phyloP scores from a whole-genome alignment of 2,888 invertebrate species.

The Chromoteleia sp. region DNA sequence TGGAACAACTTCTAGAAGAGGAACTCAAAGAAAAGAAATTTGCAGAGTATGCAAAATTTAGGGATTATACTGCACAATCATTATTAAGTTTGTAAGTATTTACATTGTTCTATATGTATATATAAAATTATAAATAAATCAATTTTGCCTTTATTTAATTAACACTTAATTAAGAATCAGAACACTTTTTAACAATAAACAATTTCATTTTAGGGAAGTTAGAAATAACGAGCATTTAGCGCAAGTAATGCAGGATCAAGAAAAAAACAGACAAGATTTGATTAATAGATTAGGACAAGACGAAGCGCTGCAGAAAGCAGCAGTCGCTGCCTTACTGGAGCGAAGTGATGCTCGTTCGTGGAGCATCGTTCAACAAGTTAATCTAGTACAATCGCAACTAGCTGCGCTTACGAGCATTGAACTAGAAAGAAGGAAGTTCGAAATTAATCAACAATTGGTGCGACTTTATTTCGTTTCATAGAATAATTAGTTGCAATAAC shows the following conservation, averaged over 20 bases:
- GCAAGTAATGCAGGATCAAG: constrained; percentile 87
- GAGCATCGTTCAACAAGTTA: constrained; percentile 91
- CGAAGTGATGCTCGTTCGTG: constrained; percentile 91
- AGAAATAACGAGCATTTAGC: constrained; percentile 87
- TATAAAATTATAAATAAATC: too few species aligned
- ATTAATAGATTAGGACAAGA: constrained; percentile 88
- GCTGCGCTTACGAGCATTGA: constrained; percentile 90
- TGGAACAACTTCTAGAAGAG: constrained; percentile 90
- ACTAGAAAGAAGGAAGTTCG: constrained; percentile 89
- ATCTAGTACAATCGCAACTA: constrained; percentile 89
- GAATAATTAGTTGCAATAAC: too few species aligned
- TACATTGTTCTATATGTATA: too few species aligned
- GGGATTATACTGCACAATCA: constrained; percentile 86
- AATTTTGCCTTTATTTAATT: too few species aligned
- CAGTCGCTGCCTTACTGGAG: constrained; percentile 90
- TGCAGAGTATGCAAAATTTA: constrained; percentile 87
- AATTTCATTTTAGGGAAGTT: constrained; percentile 85
- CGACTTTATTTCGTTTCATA: constrained; percentile 72
- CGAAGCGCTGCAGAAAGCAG: constrained; percentile 90
- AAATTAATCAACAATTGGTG: constrained; percentile 89
- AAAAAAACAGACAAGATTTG: constrained; percentile 87
- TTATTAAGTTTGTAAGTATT: constrained; percentile 88
- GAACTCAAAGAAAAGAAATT: constrained; percentile 87
- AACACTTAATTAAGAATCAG: too few species aligned
- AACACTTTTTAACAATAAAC: too few species aligned